These are phyloP conservation scores for Ommatoiulus sabulosus DNA, from an alignment of 2,888 invertebrate genomes.

Conservation along the genomic window DNA sequence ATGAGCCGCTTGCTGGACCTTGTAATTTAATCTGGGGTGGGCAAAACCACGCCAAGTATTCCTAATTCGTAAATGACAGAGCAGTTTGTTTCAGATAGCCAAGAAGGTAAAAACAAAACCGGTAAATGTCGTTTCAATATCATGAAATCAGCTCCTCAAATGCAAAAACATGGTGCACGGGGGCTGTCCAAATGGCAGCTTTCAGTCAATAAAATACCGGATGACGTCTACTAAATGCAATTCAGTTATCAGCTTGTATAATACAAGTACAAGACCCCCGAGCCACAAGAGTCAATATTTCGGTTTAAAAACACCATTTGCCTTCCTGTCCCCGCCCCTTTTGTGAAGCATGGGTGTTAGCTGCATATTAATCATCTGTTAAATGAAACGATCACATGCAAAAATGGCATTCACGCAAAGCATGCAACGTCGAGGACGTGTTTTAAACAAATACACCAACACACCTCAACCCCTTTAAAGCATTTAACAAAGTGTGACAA, in stretches of 20 bases:
- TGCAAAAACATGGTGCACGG: neutral
- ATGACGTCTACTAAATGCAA: neutral
- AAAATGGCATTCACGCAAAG: neutral
- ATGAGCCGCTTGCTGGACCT: neutral
- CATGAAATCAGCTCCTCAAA: neutral
- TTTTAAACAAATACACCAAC: neutral
- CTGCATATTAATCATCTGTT: neutral
- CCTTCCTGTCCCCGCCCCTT: neutral
- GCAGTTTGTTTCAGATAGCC: neutral
- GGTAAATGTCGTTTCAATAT: neutral
- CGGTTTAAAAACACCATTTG: neutral
- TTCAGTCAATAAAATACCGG: neutral
- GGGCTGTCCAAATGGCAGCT: neutral
- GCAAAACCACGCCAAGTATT: neutral
- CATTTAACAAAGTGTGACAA: constrained; percentile 36
- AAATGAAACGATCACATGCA: neutral
- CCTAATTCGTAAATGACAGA: neutral
- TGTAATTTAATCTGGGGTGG: neutral
- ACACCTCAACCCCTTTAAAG: constrained; percentile 23
- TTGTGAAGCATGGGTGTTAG: neutral
- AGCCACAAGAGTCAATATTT: neutral
- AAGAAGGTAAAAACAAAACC: neutral
- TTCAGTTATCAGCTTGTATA: constrained; percentile 3
- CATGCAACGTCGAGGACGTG: neutral
- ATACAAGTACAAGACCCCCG: no score